Evolutionary conservation across 2,113 vertebrate species (phyloP), one percentile per base, ranked within the genome.

Genomic region (Ochotona curzoniae): DNA sequence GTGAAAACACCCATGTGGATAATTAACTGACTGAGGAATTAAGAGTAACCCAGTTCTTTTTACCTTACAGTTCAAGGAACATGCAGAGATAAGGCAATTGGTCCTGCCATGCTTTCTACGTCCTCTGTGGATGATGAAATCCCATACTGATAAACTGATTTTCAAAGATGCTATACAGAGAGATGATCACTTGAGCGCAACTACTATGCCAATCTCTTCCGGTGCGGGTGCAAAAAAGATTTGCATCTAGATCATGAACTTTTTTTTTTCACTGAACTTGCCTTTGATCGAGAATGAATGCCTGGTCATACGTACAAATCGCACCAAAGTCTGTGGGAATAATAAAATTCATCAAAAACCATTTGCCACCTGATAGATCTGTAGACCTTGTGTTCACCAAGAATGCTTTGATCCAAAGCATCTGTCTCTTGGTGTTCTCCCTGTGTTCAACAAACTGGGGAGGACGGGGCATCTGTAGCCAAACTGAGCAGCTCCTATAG

Each of bases 401-500:
- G 49, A 57, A 80, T 54, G 47, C 35, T 26, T 92, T 17, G 3
- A 54, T 60, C 64, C 67, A 44, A 57, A 74, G 60, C 8, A 0
- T 66, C 69, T 66, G 17, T 2, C 35, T 23, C 71, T 54, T 80
- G 13, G 28, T 76, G 44, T 67, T 81, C 76, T 86, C 20, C 0
- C 83, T 47, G 3, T 74, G 49, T 84, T 89, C 90, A 30, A 2
- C 2, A 5, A 91, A 54, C 61, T 87, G 75, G 23, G 69, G 4
- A 91, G 89, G 83, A 73, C 66, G 35, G n/a, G 51, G 28, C 73
- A 87, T 69, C 78, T 8, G 44, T 11, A 12, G 30, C 35, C 44
- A 25, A 12, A 75, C 66, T 83, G 32, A 76, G 57, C 81, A 87
- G 63, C 80, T 90, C 61, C 87, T 83, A 38, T 57, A 51, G 91